Percentiles rank a stretch among this genome's conserved stretches.
phyloP scores from a whole-genome alignment of 2,888 invertebrate species.

The Aethes cnicana region DNA sequence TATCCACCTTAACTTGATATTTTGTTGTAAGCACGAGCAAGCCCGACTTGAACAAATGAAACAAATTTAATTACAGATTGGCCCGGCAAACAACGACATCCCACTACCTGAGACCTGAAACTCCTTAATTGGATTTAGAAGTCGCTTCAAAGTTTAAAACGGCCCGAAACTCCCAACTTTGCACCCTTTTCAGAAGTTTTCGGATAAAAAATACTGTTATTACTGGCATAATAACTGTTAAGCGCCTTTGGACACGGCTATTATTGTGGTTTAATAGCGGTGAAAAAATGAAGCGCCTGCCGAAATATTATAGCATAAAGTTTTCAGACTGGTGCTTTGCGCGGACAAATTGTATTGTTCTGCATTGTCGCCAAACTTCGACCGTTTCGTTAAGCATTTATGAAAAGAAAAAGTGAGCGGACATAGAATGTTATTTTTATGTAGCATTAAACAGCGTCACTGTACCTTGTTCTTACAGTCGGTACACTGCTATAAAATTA shows the following conservation, averaged over 20 bases:
- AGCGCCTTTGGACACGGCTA: constrained; percentile 35
- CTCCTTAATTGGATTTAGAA: constrained; percentile 43
- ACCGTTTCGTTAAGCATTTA: constrained; percentile 15
- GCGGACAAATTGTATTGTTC: constrained; percentile 27
- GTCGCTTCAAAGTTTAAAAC: constrained; percentile 41
- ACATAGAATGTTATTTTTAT: too few relatives aligned
- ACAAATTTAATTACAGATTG: constrained; percentile 46
- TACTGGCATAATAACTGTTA: constrained; percentile 40
- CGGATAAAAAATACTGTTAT: constrained; percentile 30
- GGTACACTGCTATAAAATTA: too few relatives aligned
- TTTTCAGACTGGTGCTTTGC: constrained; percentile 36
- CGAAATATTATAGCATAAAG: constrained; percentile 51
- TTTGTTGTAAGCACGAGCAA: constrained; percentile 7
- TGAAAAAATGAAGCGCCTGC: constrained; percentile 51
- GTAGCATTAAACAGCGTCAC: too few relatives aligned
- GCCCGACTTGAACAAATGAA: constrained; percentile 38
- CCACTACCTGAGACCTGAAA: constrained; percentile 38
- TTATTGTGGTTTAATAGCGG: constrained; percentile 31
- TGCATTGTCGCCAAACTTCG: constrained; percentile 1
- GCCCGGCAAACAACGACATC: constrained; percentile 33
- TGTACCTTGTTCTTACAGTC: too few relatives aligned
- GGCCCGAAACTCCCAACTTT: constrained; percentile 38
- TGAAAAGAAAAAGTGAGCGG: not conserved
- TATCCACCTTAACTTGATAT: constrained; percentile 18
- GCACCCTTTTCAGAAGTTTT: constrained; percentile 41